Evolutionary conservation across 2,888 invertebrate genomes (phyloP), one percentile per base, ranked within the genome.

Genomic region (Tenthredo notha): DNA sequence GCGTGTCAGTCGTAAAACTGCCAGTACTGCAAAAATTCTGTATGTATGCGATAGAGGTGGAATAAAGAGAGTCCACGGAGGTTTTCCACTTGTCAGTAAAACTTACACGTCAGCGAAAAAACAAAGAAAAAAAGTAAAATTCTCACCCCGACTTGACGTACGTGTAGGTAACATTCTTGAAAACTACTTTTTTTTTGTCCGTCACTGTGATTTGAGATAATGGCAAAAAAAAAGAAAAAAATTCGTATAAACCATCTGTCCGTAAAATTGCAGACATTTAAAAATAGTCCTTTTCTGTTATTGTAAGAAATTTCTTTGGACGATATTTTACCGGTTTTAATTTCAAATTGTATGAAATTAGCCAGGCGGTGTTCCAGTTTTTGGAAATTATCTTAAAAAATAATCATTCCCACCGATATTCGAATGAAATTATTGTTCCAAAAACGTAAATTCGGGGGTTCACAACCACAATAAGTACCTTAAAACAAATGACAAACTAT

Each of bases 401-500:
- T 33, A 67, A 33, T 7, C 18, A 5, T 33, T 1, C 33, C 67
- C 25, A 7, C 25, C 5, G 67, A 74, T 21, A 21, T 74, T 9
- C 10, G 21, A 3, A 50, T 29, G 47, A 50, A 75, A 10, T 40
- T 10, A 1, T 72, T 40, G 21, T 40, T 10, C 40, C 43, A 7
- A 77, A 7, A 77, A n/a, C 29, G 25, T n/a, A 18, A 54, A 29
- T 37, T 29, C 12, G 0, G 25, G n/a, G 77, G 33, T 25, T 21
- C 43, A 50, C 47, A n/a, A 40, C 61, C 25, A 25, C 18, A 77
- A 77, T 50, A 80, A 86, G 84, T 86, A 85, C 84, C 85, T 80
- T 85, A 85, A 87, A 88, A 86, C 87, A 90, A 92, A 92, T 92
- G 92, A 92, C 92, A 92, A 92, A 92, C 90, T 88, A 85, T 85